phyloP scores from a whole-genome alignment of 1,140 invertebrate species.

The Zaprionus ornatus region DNA sequence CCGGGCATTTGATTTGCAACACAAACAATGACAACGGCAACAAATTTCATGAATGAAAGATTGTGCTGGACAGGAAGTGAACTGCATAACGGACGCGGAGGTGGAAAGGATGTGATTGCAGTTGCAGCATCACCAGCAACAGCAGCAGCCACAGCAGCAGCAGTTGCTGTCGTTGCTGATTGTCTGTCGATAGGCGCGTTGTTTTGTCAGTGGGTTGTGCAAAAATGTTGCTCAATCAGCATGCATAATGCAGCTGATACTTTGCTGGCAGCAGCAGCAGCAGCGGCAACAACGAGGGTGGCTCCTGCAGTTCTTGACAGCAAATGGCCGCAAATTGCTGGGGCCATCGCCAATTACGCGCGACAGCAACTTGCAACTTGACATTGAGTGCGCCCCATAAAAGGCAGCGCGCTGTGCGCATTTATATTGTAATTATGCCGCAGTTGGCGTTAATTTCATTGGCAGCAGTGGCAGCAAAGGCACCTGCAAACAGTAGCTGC shows the following conservation, averaged over 20 bases:
- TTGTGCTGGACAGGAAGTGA: conserved; percentile 80
- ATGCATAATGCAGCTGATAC: conserved; percentile 75
- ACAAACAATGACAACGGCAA: conserved; percentile 82
- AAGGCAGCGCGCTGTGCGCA: conserved; percentile 63
- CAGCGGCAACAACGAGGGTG: conserved; percentile 58
- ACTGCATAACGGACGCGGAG: conserved; percentile 80
- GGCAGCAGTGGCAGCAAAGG: conserved; percentile 43
- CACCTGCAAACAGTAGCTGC: conserved; percentile 60
- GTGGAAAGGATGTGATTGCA: conserved; percentile 81
- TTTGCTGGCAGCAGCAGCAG: not conserved
- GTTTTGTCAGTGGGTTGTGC: conserved; percentile 79
- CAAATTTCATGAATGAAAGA: conserved; percentile 83
- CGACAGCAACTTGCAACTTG: conserved; percentile 43
- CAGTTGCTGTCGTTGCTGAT: conserved; percentile 63
- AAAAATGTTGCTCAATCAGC: conserved; percentile 82
- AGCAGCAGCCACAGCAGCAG: conserved; percentile 27
- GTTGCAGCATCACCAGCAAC: conserved; percentile 27
- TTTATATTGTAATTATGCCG: conserved; percentile 80
- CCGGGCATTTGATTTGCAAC: conserved; percentile 81
- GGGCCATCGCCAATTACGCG: conserved; percentile 56
- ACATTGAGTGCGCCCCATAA: conserved; percentile 69
- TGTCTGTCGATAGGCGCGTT: conserved; percentile 80
- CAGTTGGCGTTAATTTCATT: conserved; percentile 77
- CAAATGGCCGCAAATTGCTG: conserved; percentile 51
- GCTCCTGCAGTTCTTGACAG: conserved; percentile 38